Base-by-base conservation (phyloP, 2,113 vertebrate genomes). In the Myanophis thanlyinensis region DNA sequence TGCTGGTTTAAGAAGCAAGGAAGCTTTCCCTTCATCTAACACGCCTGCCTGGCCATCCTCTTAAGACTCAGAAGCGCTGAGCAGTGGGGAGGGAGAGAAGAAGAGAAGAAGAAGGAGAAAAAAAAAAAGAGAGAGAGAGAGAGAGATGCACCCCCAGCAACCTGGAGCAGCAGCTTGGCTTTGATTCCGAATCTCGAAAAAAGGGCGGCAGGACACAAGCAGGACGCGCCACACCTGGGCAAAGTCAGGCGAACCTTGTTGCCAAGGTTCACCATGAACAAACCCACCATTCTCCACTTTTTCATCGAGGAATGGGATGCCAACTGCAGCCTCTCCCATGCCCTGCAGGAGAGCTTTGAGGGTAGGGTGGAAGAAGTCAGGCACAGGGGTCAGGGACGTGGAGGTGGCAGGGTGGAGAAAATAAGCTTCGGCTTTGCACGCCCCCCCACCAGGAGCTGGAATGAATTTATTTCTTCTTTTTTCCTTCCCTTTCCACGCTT, bases 251-350 rank as follows among this genome's bases (percentile, higher is more conserved):
- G n/a, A 93, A 92, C 52, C 18, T n/a, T 59, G 52, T n/a, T 59
- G 52, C 85, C 53, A 52, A 56, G 9, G 2, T 62, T 27, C 73
- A 97, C 53, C 15, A 91, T 98, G 98, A 99, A 99, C 97, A 98
- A 98, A 85, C 98, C 98, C 67, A 96, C 98, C 35, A 96, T 98
- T 59, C 97, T 99, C 62, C 98, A 98, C 90, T 98, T 98, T 94
- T 96, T 99, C 67, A 95, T 98, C 3, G 98, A 98, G 92, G 98
- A 99, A 96, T 97, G 99, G 95, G 98, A 99, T 95, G 97, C 98
- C 80, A 99, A 99, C 97, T 99, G 99, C 97, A 99, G 98, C 97
- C 98, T 99, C 92, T 96, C 98, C 90, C 98, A 98, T 85, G 97
- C 94, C 30, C 97, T 98, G 25, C 98, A 98, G 87, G 98, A 98